Evolutionary conservation across 2,113 vertebrate genomes (phyloP).

Genomic region (Trinectes maculatus): DNA sequence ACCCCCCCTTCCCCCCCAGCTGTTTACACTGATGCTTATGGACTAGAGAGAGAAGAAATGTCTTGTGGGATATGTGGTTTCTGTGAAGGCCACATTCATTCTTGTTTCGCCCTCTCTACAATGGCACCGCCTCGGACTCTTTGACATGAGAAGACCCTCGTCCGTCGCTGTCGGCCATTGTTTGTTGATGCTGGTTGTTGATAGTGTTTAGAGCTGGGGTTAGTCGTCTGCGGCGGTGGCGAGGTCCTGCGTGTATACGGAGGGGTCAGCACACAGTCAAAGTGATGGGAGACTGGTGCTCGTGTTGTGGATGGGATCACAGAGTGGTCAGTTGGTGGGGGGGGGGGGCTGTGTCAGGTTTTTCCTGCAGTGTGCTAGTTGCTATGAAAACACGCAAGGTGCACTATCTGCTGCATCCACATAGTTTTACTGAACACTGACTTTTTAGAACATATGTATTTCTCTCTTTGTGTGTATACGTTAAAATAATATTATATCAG

Average conservation of each 20-base stretch:
- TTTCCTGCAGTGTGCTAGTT: not conserved
- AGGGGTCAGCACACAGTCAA: slow-evolving; percentile 45
- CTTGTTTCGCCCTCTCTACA: slow-evolving; percentile 20
- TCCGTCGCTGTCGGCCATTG: slow-evolving; percentile 31
- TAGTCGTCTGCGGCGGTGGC: slow-evolving; percentile 23
- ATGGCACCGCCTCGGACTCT: slow-evolving; percentile 8
- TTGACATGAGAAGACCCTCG: slow-evolving; percentile 25
- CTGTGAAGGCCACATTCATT: slow-evolving; percentile 36
- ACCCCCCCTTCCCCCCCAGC: slow-evolving; percentile 39
- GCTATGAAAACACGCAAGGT: not conserved
- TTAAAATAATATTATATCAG: too few species aligned
- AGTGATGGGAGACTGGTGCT: not conserved
- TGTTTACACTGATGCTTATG: slow-evolving; percentile 54
- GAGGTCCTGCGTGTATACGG: not conserved
- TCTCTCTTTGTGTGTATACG: not conserved
- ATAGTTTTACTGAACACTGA: not conserved
- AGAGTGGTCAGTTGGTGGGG: not conserved
- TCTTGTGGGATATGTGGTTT: slow-evolving; percentile 63
- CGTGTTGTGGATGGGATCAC: slow-evolving; percentile 12
- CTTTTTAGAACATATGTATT: not conserved
- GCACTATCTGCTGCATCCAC: not conserved
- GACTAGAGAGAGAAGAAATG: slow-evolving; percentile 45
- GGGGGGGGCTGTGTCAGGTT: not conserved
- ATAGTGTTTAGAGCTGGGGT: slow-evolving; percentile 31
- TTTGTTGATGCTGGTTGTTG: slow-evolving; percentile 39